Base-by-base conservation (phyloP, 2,113 vertebrate genomes). In the Alouatta palliata region DNA sequence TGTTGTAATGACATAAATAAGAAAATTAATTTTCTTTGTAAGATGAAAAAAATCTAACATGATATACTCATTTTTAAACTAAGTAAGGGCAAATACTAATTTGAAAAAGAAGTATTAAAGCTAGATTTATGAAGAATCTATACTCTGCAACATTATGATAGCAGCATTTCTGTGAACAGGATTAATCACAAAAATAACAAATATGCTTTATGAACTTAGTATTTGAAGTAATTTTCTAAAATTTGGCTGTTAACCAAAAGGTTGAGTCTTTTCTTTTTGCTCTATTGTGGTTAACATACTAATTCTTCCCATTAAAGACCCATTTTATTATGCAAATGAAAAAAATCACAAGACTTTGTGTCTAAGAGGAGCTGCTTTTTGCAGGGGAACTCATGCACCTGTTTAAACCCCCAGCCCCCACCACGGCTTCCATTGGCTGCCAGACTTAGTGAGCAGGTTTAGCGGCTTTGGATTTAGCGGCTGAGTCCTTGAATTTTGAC, bases 241-340 rank as follows among this genome's bases (percentile, higher is more conserved):
- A 85, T 90, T 94, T 97, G 97, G 97, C 95, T 97, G 86, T 96
- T 95, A 96, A 98, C 71, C 92, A 79, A 73, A 95, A 97, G 97
- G 95, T 97, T 95, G 95, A 97, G 94, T 97, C 97, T 96, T 97
- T 97, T 97, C 95, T 97, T 96, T 77, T 56, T 87, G 49, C 66
- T 92, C 85, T 87, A 92, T 95, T 97, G 94, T 97, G 70, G 90
- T 96, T 97, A 96, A 96, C 90, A 94, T 96, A 95, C 87, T 96
- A 71, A 96, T 97, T 97, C 97, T 97, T 96, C 92, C 71, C 61
- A 82, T 96, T 97, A 95, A 97, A 96, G 94, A 92, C 93, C 71
- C 95, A 97, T 97, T 97, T 96, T 96, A 96, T 97, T 97, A 98
- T 98, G 96, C 96, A 96, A 96, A 98, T 98, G 87, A 87, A 94